Conservation (phyloP, 2,888 invertebrate species). For the Arenicola marina region DNA sequence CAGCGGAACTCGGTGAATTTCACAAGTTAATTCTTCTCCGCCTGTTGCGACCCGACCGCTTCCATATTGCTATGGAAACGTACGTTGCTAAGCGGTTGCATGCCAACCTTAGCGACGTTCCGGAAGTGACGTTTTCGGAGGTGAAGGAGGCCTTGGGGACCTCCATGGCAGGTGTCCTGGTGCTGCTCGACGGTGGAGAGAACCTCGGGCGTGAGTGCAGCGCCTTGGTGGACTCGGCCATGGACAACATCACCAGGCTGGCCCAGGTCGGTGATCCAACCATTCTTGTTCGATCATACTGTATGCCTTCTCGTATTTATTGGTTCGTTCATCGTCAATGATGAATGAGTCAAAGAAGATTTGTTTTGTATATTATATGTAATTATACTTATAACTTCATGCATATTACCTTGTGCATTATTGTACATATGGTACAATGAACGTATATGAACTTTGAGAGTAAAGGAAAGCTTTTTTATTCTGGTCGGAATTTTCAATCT, state of each 20-base stretch:
- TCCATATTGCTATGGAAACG: conserved; percentile 47
- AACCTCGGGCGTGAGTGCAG: conserved; percentile 39
- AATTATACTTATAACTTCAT: too few relatives aligned
- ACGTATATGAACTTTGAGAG: too few relatives aligned
- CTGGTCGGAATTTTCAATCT: too few relatives aligned
- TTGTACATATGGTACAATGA: too few relatives aligned
- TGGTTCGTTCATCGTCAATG: too few relatives aligned
- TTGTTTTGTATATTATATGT: too few relatives aligned
- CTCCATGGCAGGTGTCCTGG: conserved; percentile 46
- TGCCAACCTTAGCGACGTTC: not conserved
- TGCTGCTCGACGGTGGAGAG: conserved; percentile 48
- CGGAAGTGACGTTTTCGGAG: conserved; percentile 1
- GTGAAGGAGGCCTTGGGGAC: conserved; percentile 4
- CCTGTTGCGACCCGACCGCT: conserved; percentile 57
- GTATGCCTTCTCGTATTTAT: too few relatives aligned
- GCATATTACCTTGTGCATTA: too few relatives aligned
- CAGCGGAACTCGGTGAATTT: conserved; percentile 53
- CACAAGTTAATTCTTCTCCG: conserved; percentile 57
- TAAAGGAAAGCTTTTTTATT: too few relatives aligned
- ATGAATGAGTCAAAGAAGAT: not conserved
- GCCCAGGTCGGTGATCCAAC: conserved; percentile 16
- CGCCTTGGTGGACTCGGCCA: conserved; percentile 9
- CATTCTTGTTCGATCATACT: too few relatives aligned
- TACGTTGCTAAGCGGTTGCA: conserved; percentile 49
- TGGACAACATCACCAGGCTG: conserved; percentile 8